A percentile compares a stretch with the other conserved stretches of the same genome.
Conservation (phyloP, 2,888 invertebrate species). For the Arge pagana region DNA sequence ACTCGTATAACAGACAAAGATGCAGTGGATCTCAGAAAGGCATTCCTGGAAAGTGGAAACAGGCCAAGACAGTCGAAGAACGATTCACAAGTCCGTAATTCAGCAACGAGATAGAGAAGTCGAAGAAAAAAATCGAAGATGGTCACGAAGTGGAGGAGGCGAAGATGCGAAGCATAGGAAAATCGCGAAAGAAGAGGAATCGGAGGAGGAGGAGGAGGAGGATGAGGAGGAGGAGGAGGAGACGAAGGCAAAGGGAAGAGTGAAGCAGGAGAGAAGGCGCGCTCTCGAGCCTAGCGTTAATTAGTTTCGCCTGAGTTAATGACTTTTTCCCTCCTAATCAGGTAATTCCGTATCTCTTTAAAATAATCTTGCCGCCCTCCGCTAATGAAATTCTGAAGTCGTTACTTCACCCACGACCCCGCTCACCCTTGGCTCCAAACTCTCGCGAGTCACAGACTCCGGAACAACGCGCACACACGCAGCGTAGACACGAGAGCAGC, state of each 20-base stretch:
- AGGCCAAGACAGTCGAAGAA: too few relatives aligned
- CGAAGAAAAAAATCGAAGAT: neutral
- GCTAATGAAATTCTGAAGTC: slow-evolving; percentile 60
- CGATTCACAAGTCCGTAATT: too few relatives aligned
- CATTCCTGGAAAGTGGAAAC: too few relatives aligned
- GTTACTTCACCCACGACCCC: slow-evolving; percentile 53
- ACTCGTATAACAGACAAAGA: too few relatives aligned
- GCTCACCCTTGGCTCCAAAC: neutral
- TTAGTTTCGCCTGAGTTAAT: slow-evolving; percentile 60
- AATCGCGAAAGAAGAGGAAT: neutral
- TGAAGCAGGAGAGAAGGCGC: slow-evolving; percentile 5
- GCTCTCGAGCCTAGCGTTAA: slow-evolving; percentile 52
- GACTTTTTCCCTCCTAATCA: slow-evolving; percentile 60
- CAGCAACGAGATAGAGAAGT: neutral
- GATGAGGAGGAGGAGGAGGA: slow-evolving; percentile 24
- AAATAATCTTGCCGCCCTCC: slow-evolving; percentile 58
- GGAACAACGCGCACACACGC: neutral
- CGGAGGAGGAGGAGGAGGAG: slow-evolving; percentile 25
- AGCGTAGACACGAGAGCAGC: neutral
- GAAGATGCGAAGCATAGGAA: slow-evolving; percentile 3
- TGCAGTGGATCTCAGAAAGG: too few relatives aligned
- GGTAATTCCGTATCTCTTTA: slow-evolving; percentile 60
- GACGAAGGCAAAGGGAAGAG: neutral
- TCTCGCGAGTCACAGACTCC: neutral
- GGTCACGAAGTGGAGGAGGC: slow-evolving; percentile 5